Conservation (phyloP, 2,888 invertebrate genomes). For the Lampropteryx suffumata region DNA sequence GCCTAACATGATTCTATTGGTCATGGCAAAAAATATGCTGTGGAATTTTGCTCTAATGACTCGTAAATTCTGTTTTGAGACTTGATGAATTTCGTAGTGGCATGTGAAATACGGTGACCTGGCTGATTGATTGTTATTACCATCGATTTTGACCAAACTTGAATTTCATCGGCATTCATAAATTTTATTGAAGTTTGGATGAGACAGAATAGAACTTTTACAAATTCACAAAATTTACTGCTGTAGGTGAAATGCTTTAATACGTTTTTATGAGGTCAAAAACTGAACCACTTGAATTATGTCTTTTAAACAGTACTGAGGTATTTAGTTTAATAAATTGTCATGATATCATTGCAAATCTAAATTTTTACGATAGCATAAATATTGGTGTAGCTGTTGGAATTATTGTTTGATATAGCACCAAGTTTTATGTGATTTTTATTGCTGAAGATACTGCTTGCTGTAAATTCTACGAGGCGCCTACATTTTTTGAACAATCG, state of each 20-base stretch:
- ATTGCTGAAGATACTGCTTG: slow-evolving; percentile 15
- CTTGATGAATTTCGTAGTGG: slow-evolving; percentile 65
- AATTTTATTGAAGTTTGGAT: slow-evolving; percentile 18
- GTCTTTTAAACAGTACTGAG: slow-evolving; percentile 1
- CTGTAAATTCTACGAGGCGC: slow-evolving; percentile 9
- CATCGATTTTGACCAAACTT: slow-evolving; percentile 29
- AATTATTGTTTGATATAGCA: slow-evolving; percentile 32
- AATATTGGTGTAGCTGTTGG: slow-evolving; percentile 37
- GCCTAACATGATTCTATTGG: slow-evolving; percentile 59
- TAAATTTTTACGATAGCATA: slow-evolving; percentile 29
- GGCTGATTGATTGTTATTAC: slow-evolving; percentile 30
- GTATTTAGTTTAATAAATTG: not conserved
- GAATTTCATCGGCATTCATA: slow-evolving; percentile 27
- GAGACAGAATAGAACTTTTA: slow-evolving; percentile 15
- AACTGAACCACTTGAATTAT: not conserved
- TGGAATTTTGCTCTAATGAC: slow-evolving; percentile 74
- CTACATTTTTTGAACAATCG: slow-evolving; percentile 16
- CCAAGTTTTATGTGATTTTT: slow-evolving; percentile 21
- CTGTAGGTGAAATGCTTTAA: no score
- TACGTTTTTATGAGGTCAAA: not conserved
- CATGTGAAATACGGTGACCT: slow-evolving; percentile 53
- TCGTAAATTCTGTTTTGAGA: slow-evolving; percentile 68
- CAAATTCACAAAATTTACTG: slow-evolving; percentile 1
- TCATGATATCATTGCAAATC: no score
- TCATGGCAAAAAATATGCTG: slow-evolving; percentile 64